Base-by-base conservation (phyloP, 1,140 invertebrate genomes). In the Microplitis demolitor region DNA sequence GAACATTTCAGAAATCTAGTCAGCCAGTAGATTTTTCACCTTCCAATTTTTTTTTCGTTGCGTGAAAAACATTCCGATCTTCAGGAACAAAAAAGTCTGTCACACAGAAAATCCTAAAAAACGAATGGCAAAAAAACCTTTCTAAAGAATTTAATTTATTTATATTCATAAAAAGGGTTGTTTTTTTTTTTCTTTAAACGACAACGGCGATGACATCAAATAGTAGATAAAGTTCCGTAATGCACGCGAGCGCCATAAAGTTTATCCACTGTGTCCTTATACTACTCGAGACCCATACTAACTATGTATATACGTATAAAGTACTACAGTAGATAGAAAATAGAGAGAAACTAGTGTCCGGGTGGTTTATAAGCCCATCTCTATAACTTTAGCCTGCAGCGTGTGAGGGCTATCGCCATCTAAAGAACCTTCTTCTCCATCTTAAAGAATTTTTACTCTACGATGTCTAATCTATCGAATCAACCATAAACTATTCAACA, bases 171-270 rank as follows among this genome's bases (percentile, higher is more conserved):
- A 24, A 24, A 24, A 24, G 24, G 24, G 24, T 24, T 24, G 24
- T 64, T 35, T 64, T 64, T 24, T 24, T 16, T 73, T 31, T 24
- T 61, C 39, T 33, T 31, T 16, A 35, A 66, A 39, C 35, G 54
- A 69, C n/a, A 69, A 61, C 56, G 37, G 45, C 56, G 60, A 39
- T 45, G 63, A 56, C 53, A 64, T 45, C 39, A 11, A 62, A 68
- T 66, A 73, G 66, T 69, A 51, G 72, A 73, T 73, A 73, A 73
- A 73, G 60, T 63, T 60, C 66, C 72, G 72, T 60, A 66, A 73
- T 68, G 72, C 72, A 73, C 72, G 72, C 72, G 66, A 73, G 66
- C 60, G 72, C 66, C 61, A 73, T 73, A 73, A 73, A 73, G 72
- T 69, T 66, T 61, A 45, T 45, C 39, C 39, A 45, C 6, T 45